phyloP scores from a whole-genome alignment of 2,113 vertebrate species.

The Fukomys damarensis region DNA sequence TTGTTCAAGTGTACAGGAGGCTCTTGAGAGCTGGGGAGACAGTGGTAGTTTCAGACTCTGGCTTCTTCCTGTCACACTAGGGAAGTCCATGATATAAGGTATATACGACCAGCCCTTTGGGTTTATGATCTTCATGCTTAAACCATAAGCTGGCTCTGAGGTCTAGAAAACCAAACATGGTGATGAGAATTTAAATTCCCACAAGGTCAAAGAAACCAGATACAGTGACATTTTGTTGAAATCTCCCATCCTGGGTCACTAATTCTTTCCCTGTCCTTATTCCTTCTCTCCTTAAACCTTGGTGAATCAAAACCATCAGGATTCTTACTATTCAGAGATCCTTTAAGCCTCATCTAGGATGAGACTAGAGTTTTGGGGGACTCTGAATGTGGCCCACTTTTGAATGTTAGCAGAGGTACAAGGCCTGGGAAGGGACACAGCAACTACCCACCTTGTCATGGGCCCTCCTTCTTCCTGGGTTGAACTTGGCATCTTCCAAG shows the following conservation, averaged over 20 bases:
- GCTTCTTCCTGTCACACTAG: neutral
- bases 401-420: neutral
- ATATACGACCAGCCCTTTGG: neutral
- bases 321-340: conserved; percentile 31
- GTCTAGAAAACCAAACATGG: neutral
- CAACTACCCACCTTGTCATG: neutral
- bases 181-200: neutral
- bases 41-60: neutral
- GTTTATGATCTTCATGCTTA: neutral
- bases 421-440: neutral
- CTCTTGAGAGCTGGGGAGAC: neutral
- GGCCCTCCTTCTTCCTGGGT: neutral
- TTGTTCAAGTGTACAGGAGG: neutral
- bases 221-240: neutral
- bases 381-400: neutral
- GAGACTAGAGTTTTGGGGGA: neutral
- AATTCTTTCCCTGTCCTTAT: neutral
- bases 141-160: neutral
- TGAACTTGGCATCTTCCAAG: neutral
- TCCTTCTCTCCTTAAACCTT: neutral
- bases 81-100: neutral
- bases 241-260: neutral
- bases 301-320: neutral
- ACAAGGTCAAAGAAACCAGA: neutral
- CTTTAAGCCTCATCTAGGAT: neutral